phyloP scores from a whole-genome alignment of 2,888 invertebrate species.

The Neuroscelio doddi region DNA sequence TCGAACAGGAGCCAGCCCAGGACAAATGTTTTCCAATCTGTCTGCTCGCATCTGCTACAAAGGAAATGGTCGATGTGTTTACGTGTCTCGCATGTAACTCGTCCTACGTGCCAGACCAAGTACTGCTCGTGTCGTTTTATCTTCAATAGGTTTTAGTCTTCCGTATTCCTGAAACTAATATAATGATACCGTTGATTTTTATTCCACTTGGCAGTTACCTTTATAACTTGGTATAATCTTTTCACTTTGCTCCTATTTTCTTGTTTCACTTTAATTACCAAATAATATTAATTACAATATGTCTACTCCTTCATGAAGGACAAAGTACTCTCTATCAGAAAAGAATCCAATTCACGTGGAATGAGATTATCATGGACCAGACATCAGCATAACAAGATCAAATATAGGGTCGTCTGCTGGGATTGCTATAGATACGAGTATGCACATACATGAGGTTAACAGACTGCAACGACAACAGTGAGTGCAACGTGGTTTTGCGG shows the following conservation, averaged over 20 bases:
- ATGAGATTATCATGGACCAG: conserved; percentile 51
- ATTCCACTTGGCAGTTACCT: conserved; percentile 13
- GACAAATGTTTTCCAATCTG: conserved; percentile 61
- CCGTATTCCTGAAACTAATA: conserved; percentile 49
- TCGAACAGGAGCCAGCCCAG: conserved; percentile 27
- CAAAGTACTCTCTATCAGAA: not conserved
- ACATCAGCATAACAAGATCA: conserved; percentile 59
- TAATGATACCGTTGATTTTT: conserved; percentile 42
- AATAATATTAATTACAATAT: too few species aligned
- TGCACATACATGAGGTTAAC: conserved; percentile 28
- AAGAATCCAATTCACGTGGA: conserved; percentile 26
- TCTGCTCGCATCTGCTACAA: conserved; percentile 55
- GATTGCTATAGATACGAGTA: conserved; percentile 40
- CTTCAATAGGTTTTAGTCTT: conserved; percentile 36
- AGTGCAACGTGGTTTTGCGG: conserved; percentile 59
- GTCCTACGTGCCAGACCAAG: conserved; percentile 27
- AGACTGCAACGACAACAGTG: conserved; percentile 41
- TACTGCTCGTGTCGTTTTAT: conserved; percentile 35
- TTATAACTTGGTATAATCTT: conserved; percentile 1
- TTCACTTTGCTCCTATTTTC: not conserved
- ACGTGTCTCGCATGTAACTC: conserved; percentile 55
- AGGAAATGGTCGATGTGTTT: conserved; percentile 57
- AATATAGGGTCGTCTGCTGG: conserved; percentile 52
- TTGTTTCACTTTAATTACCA: too few species aligned
- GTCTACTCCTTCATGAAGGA: not conserved